phyloP scores from a whole-genome alignment of 2,888 invertebrate species.

The Sesamia inferens region DNA sequence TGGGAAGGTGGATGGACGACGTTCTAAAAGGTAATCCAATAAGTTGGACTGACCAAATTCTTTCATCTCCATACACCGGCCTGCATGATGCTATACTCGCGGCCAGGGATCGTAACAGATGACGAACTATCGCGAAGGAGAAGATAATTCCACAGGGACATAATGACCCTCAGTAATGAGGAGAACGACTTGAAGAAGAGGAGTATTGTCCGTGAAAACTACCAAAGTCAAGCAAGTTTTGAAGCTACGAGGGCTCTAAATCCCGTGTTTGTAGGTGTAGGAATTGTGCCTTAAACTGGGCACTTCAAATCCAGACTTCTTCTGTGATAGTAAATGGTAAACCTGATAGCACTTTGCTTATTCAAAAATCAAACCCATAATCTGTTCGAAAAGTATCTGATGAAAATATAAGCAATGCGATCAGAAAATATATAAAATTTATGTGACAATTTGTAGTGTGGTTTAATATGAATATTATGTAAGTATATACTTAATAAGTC shows the following conservation, averaged over 20 bases:
- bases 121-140: too few relatives aligned
- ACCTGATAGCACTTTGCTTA: neutral
- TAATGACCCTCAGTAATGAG: too few relatives aligned
- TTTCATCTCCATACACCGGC: too few relatives aligned
- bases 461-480: neutral
- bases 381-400: neutral
- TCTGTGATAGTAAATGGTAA: neutral
- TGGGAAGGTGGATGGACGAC: too few relatives aligned
- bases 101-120: too few relatives aligned
- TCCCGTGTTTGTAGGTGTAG: neutral
- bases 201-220: too few relatives aligned
- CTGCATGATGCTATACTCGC: too few relatives aligned
- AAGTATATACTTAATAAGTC: neutral
- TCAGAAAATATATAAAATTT: neutral
- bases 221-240: neutral
- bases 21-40: too few relatives aligned
- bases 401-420: neutral
- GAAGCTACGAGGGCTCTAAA: neutral
- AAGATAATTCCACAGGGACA: too few relatives aligned
- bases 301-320: neutral
- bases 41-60: too few relatives aligned
- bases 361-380: neutral
- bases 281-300: neutral
- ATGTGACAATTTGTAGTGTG: neutral
- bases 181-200: too few relatives aligned